A percentile compares a stretch with the other conserved stretches of the same genome.
Evolutionary conservation across 1,140 invertebrate species (phyloP).

Genomic region (Aradophagus sp.): DNA sequence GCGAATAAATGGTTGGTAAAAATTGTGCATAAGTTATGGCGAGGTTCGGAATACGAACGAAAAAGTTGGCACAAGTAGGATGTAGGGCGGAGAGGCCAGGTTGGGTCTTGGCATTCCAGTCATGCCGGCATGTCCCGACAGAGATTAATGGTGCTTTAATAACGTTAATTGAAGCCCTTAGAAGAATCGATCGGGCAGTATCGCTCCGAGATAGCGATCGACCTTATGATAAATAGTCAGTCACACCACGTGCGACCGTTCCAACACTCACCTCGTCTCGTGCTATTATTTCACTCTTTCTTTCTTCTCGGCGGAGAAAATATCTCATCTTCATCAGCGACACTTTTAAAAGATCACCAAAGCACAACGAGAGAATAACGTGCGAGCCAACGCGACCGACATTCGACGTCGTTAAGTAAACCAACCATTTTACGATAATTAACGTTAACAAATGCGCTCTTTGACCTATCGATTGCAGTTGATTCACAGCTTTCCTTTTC

Average conservation of each 20-base stretch:
- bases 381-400: no score
- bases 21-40: no score
- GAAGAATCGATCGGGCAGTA: constrained; percentile 73
- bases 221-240: constrained; percentile 75
- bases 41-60: not conserved
- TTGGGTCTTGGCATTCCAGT: constrained; percentile 59
- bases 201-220: constrained; percentile 73
- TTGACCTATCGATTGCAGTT: no score
- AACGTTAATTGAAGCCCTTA: constrained; percentile 75
- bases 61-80: constrained; percentile 43
- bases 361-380: constrained; percentile 20
- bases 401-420: no score
- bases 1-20: no score
- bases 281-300: constrained; percentile 41
- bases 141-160: constrained; percentile 75
- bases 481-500: no score
- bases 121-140: constrained; percentile 65
- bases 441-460: no score
- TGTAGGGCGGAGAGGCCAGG: constrained; percentile 52
- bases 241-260: constrained; percentile 72
- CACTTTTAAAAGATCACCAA: constrained; percentile 15
- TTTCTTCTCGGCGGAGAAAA: constrained; percentile 8
- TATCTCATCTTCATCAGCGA: constrained; percentile 35
- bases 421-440: no score
- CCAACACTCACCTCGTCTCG: constrained; percentile 65